Evolutionary conservation across 2,113 vertebrate species (phyloP).

Genomic region (Scolopax mira): DNA sequence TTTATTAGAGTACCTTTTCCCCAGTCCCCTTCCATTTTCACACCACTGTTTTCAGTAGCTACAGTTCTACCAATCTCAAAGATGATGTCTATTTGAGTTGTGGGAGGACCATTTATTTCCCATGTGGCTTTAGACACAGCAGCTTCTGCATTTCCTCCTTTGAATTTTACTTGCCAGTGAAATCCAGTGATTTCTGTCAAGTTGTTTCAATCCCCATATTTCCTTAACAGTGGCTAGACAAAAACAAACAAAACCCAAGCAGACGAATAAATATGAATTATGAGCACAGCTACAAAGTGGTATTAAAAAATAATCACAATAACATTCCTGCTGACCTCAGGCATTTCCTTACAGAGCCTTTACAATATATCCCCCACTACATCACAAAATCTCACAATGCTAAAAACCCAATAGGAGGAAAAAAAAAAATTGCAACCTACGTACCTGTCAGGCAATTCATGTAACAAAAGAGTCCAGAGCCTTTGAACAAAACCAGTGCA

Average conservation of each 20-base stretch:
- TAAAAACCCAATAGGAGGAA: fast-evolving
- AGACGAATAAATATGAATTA: neutral
- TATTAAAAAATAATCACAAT: neutral
- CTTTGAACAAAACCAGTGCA: neutral
- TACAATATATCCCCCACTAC: neutral
- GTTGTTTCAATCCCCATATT: neutral
- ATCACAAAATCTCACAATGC: neutral
- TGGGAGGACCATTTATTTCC: neutral
- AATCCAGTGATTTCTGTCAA: neutral
- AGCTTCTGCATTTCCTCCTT: neutral
- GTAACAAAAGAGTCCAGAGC: neutral
- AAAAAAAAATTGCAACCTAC: fast-evolving
- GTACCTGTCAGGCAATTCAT: neutral
- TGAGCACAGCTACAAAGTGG: neutral
- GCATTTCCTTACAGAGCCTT: neutral
- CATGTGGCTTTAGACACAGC: neutral
- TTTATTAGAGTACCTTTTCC: neutral
- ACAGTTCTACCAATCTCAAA: neutral
- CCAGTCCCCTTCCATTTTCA: neutral
- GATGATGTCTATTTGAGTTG: neutral
- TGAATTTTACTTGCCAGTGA: neutral
- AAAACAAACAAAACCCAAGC: fast-evolving
- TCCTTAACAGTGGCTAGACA: neutral
- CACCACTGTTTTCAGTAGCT: neutral
- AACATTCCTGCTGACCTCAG: neutral